These are phyloP conservation scores for Heliconius eleuchia DNA, from an alignment of 1,140 invertebrate genomes.

Conservation along the genomic window DNA sequence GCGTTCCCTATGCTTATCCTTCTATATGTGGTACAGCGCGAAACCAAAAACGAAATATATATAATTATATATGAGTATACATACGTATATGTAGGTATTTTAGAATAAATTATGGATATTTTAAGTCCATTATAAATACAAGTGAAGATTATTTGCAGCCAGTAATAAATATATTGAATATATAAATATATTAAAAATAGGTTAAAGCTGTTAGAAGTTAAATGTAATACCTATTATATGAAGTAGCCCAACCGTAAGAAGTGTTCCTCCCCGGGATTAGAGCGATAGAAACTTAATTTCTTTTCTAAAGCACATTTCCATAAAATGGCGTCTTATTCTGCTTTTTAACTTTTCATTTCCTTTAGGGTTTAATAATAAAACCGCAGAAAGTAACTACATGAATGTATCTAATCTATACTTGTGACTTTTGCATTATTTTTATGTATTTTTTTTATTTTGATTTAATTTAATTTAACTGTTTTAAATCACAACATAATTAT, in stretches of 20 bases:
- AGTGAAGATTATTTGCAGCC: neutral
- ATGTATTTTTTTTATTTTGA: neutral
- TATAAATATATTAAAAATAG: neutral
- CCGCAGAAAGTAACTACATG: neutral
- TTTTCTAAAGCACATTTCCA: constrained; percentile 12
- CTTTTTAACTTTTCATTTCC: constrained; percentile 8
- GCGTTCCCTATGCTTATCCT: no score
- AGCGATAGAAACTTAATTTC: constrained; percentile 8
- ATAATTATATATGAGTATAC: no score
- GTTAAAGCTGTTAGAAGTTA: constrained; percentile 3
- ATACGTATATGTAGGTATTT: no score
- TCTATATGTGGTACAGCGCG: no score
- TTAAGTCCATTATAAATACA: no score
- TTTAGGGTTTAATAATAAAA: neutral
- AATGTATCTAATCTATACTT: no score
- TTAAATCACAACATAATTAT: no score
- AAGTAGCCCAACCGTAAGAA: constrained; percentile 1
- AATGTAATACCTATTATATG: constrained; percentile 6
- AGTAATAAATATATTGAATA: neutral
- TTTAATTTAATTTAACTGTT: no score
- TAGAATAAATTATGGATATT: no score
- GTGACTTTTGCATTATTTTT: neutral
- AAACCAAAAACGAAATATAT: no score
- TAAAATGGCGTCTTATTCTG: neutral
- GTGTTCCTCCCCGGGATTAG: constrained; percentile 4